phyloP scores from a whole-genome alignment of 2,888 invertebrate species.

The Diploptera punctata region DNA sequence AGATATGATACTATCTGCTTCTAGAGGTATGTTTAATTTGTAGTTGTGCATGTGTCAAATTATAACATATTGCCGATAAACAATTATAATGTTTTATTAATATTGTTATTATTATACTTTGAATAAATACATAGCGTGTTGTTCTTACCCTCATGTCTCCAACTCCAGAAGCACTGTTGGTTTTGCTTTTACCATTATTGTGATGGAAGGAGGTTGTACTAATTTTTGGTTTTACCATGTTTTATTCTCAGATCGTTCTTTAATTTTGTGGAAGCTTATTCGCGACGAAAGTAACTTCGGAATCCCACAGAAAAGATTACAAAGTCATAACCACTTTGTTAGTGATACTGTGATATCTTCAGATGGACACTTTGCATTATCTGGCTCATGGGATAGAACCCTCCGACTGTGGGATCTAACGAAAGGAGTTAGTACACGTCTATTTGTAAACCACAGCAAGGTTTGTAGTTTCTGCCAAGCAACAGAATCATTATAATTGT shows the following conservation, averaged over 20 bases:
- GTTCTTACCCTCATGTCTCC: no score
- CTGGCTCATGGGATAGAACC: constrained; percentile 99
- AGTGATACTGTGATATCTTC: constrained; percentile 98
- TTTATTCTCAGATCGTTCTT: constrained; percentile 63
- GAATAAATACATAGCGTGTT: no score
- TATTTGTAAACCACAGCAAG: constrained; percentile 99
- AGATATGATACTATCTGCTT: constrained; percentile 97
- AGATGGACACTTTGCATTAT: constrained; percentile 98
- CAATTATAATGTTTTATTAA: no score
- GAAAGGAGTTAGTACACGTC: constrained; percentile 93
- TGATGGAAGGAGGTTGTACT: neutral
- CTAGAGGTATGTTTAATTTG: constrained; percentile 86
- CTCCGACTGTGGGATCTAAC: constrained; percentile 98
- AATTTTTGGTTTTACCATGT: constrained; percentile 16
- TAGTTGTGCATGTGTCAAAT: neutral
- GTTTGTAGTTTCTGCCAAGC: constrained; percentile 61
- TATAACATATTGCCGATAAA: no score
- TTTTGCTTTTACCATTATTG: neutral
- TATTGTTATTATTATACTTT: no score
- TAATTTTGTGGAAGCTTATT: constrained; percentile 98
- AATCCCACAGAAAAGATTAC: constrained; percentile 92
- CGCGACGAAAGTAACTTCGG: constrained; percentile 95
- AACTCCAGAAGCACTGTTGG: neutral
- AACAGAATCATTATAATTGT: neutral
- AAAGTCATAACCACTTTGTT: constrained; percentile 98